Evolutionary conservation across 64 coral and sea anemone genomes (phyloP).

Genomic region (Montipora efflorescens): DNA sequence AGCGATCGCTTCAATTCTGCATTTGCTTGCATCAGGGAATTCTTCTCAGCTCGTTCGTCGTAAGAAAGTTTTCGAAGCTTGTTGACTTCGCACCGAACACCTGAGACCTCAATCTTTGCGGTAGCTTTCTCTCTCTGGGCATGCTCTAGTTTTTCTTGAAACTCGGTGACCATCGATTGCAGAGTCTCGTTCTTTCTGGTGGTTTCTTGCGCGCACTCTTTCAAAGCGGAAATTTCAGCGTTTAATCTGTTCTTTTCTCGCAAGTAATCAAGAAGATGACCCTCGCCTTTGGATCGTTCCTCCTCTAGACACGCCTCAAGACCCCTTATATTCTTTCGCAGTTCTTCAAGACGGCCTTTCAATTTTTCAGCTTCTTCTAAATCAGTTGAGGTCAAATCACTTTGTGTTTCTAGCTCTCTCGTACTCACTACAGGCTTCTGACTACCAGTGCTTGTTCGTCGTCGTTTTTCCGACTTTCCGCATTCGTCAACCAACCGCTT

Average conservation of each 20-base stretch:
- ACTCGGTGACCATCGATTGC: background rate
- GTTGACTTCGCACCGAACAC: constrained; percentile 50
- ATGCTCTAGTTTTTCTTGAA: background rate
- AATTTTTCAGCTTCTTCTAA: constrained; percentile 33
- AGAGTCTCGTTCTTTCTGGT: background rate
- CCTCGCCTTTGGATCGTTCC: constrained; percentile 40
- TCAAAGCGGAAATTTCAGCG: constrained; percentile 38
- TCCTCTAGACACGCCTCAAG: constrained; percentile 43
- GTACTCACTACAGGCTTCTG: background rate
- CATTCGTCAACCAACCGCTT: constrained; percentile 45
- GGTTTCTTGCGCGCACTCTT: constrained; percentile 14
- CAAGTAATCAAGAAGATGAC: constrained; percentile 27
- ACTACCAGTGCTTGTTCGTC: background rate
- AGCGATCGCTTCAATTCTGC: constrained; percentile 16
- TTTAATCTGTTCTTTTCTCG: constrained; percentile 36
- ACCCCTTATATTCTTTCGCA: constrained; percentile 52
- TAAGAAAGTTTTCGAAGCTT: constrained; percentile 26
- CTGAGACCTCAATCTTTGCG: constrained; percentile 51
- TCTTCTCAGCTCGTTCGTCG: constrained; percentile 65
- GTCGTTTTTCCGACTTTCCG: background rate
- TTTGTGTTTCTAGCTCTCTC: background rate
- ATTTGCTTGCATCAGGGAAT: constrained; percentile 20
- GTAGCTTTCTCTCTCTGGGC: constrained; percentile 35
- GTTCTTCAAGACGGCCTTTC: constrained; percentile 32
- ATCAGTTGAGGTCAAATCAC: constrained; percentile 32